Conservation (phyloP, 2,888 invertebrate species). For the Lutraria lutraria region DNA sequence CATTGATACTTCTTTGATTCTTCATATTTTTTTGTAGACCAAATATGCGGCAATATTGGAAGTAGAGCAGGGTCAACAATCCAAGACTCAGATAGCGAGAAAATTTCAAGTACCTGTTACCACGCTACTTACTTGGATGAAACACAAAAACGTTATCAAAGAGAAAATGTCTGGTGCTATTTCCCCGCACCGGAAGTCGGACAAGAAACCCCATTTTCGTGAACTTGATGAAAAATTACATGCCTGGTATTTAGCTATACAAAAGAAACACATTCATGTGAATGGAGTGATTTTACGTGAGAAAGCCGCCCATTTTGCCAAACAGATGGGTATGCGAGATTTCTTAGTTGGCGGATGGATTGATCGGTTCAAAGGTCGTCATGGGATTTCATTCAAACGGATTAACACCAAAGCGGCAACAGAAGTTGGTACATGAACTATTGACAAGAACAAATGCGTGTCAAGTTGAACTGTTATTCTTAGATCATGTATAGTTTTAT, state of each 20-base stretch:
- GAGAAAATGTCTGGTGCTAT: background rate
- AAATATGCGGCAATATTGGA: slow-evolving; percentile 13
- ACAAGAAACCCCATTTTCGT: background rate
- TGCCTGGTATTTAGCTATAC: background rate
- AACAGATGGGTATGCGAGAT: background rate
- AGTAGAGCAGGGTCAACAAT: background rate
- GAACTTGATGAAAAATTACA: background rate
- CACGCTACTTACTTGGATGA: background rate
- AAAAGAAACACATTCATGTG: background rate
- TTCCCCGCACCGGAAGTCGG: background rate
- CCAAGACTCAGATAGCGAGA: background rate
- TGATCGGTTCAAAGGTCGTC: background rate
- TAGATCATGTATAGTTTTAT: background rate
- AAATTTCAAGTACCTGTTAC: background rate
- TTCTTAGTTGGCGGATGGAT: background rate
- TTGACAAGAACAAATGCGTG: background rate
- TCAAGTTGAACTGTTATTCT: background rate
- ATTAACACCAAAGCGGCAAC: background rate
- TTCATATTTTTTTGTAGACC: background rate
- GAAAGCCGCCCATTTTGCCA: background rate
- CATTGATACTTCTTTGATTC: too few relatives aligned
- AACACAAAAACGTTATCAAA: background rate
- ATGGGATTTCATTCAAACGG: background rate
- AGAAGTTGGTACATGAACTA: background rate
- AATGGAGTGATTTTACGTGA: background rate